Evolutionary conservation across 2,113 vertebrate species (phyloP).

Genomic region (Semnornis frantzii): DNA sequence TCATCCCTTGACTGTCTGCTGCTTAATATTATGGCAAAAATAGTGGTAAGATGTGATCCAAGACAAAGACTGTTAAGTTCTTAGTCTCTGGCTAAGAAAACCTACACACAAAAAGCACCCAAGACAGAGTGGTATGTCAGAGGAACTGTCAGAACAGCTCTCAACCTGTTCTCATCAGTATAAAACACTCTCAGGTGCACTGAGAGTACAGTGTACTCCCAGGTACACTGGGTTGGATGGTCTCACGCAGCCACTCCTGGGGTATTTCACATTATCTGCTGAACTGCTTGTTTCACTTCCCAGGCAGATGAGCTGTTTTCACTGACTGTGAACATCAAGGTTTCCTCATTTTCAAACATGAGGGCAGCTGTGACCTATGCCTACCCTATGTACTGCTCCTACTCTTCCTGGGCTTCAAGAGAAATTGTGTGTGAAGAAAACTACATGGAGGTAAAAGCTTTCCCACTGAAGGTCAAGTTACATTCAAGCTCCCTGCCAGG

Average conservation of each 20-base stretch:
- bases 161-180: background rate
- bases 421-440: conserved; percentile 66
- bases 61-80: background rate
- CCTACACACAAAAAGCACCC: background rate
- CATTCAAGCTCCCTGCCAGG: background rate
- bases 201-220: too few relatives aligned
- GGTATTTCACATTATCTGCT: background rate
- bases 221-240: background rate
- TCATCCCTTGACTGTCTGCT: background rate
- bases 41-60: background rate
- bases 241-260: background rate
- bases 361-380: conserved; percentile 19
- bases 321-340: conserved; percentile 45
- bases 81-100: background rate
- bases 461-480: background rate
- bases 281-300: background rate
- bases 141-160: background rate
- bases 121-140: background rate
- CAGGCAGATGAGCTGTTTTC: conserved; percentile 51
- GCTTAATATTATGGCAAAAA: background rate
- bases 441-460: conserved; percentile 61
- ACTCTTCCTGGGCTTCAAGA: conserved; percentile 36
- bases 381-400: conserved; percentile 42
- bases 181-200: background rate
- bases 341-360: conserved; percentile 44